Conservation (phyloP, 1,140 invertebrate genomes). For the Zophobas morio region DNA sequence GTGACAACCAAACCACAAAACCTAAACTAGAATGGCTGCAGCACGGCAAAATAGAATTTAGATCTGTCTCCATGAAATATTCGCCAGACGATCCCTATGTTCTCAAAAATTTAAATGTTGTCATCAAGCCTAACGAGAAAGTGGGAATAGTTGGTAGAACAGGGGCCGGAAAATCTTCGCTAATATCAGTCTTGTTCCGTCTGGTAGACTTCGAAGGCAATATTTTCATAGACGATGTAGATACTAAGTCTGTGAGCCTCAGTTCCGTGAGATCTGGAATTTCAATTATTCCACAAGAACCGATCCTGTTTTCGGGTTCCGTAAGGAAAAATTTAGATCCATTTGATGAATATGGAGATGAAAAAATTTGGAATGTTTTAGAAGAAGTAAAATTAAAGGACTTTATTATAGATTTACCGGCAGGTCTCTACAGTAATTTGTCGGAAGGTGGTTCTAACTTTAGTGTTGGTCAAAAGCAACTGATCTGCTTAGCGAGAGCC, state of each 20-base stretch:
- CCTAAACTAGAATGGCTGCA: conserved; percentile 73
- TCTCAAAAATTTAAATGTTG: conserved; percentile 74
- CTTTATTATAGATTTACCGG: conserved; percentile 64
- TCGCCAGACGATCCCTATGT: conserved; percentile 75
- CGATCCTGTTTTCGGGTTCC: conserved; percentile 86
- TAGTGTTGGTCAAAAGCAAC: conserved; percentile 73
- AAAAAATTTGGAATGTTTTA: conserved; percentile 84
- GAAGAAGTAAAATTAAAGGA: conserved; percentile 83
- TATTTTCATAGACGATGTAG: conserved; percentile 75
- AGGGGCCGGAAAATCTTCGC: conserved; percentile 82
- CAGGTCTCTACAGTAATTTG: conserved; percentile 70
- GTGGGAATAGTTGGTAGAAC: conserved; percentile 55
- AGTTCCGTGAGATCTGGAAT: conserved; percentile 76
- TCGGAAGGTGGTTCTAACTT: conserved; percentile 74
- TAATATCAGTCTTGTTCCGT: conserved; percentile 80
- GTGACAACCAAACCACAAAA: conserved; percentile 81
- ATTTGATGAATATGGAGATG: conserved; percentile 80
- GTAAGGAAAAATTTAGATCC: conserved; percentile 64
- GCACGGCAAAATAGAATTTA: conserved; percentile 78
- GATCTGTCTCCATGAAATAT: conserved; percentile 78
- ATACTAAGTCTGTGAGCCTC: conserved; percentile 75
- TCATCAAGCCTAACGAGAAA: conserved; percentile 75
- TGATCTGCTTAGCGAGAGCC: conserved; percentile 73
- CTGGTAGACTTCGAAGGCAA: conserved; percentile 70
- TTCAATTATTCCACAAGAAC: conserved; percentile 73